Evolutionary conservation across 1,140 invertebrate species (phyloP), one percentile per base, ranked within the genome.

Genomic region (Neuroterus valhalla): DNA sequence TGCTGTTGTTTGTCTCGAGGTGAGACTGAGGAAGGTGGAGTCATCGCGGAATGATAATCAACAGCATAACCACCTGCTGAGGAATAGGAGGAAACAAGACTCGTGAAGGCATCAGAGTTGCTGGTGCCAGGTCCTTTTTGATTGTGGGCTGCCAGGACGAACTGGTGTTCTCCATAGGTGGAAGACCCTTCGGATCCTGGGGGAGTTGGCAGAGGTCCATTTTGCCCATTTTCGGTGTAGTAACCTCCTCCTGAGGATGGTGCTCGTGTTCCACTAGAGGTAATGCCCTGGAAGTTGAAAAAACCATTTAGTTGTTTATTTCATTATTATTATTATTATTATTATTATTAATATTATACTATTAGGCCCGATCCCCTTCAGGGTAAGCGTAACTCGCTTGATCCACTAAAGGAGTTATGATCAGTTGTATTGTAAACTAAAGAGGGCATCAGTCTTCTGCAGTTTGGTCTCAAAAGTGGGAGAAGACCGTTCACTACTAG

Each of bases 11-110:
- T 97, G 82, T 98, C 96, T 62, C 96, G 92, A 0, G 97, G 97
- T 10, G 97, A 98, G 0, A 98, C 97, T 2, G 96, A 98, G 0
- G 96, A 96, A 12, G 97, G 97, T 55, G 97, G 97, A 1, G 97
- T 98, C 95, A 98, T 98, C 15, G 97, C 96, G 31, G 96, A 96
- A 84, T 96, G 95, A 82, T 96, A 96, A 82, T 96, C 95, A 19
- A 95, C 92, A 3, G 92, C 92, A 81, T 96, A 96, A 23, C 92
- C 92, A 19, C 93, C 92, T 11, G 88, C 81, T 11, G 88, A 91
- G 67, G 89, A 91, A 46, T 92, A 92, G 0, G 93, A 92, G 2
- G 92, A 92, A 2, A 93, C 92, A 21, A 93, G 85, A 76, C 91
- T 92, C 46, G 91, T 91, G 72, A 93, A 93, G 2, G 92, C 91